These are phyloP conservation scores for Atractosteus spatula DNA, from an alignment of 2,113 vertebrate genomes.

Conservation along the genomic window DNA sequence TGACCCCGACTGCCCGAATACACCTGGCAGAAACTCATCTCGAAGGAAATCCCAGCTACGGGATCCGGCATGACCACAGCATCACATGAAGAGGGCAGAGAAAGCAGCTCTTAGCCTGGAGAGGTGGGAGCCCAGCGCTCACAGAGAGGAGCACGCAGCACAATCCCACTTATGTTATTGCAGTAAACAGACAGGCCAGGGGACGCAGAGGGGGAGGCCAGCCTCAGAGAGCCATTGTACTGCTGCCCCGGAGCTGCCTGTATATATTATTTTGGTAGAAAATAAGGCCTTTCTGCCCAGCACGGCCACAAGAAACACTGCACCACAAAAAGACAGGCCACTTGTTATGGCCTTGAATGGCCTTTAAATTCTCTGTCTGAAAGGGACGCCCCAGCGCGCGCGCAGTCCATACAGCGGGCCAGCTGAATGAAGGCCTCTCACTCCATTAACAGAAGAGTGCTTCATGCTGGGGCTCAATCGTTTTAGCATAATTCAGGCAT, in stretches of 20 bases:
- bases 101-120: background rate
- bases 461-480: slow-evolving; percentile 14
- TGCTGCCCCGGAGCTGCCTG: slow-evolving; percentile 11
- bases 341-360: slow-evolving; percentile 24
- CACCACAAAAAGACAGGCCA: slow-evolving; percentile 23
- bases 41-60: too few species aligned
- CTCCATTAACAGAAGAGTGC: slow-evolving; percentile 15
- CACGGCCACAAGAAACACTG: slow-evolving; percentile 19
- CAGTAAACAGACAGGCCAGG: slow-evolving; percentile 20
- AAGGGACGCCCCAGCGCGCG: slow-evolving; percentile 22
- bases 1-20: too few species aligned
- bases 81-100: background rate
- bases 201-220: slow-evolving; percentile 14
- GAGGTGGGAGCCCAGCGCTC: background rate
- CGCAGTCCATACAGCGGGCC: background rate
- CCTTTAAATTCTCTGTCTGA: slow-evolving; percentile 24
- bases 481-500: slow-evolving; percentile 29
- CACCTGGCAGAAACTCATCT: too few species aligned
- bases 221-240: slow-evolving; percentile 27
- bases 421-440: slow-evolving; percentile 31
- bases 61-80: too few species aligned
- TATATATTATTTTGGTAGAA: slow-evolving; percentile 21
- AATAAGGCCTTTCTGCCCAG: slow-evolving; percentile 3
- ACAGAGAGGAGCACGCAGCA: slow-evolving; percentile 17
- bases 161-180: slow-evolving; percentile 12